Evolutionary conservation across 2,113 vertebrate species (phyloP).

Genomic region (Protobothrops flavoviridis): DNA sequence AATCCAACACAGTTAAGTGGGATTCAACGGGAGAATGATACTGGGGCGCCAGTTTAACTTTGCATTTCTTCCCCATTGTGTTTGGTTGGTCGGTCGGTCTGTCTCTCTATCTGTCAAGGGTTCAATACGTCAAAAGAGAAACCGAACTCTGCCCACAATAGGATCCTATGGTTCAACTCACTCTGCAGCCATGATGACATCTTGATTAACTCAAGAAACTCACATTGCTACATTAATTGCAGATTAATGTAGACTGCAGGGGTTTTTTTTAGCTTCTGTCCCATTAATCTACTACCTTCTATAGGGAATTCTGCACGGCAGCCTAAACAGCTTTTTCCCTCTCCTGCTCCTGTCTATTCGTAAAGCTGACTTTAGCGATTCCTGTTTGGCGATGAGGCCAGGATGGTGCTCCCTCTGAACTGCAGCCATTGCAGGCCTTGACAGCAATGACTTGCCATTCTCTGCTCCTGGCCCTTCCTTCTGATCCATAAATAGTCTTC

Average conservation of each 20-base stretch:
- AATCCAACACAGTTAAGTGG: background rate
- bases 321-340: background rate
- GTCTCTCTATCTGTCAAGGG: background rate
- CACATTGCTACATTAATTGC: background rate
- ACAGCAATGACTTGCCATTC: background rate
- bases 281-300: background rate
- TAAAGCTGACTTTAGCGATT: background rate
- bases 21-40: background rate
- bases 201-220: background rate
- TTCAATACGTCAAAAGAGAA: background rate
- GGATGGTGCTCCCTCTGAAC: background rate
- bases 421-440: background rate
- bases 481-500: background rate
- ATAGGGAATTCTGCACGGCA: background rate
- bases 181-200: background rate
- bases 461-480: background rate
- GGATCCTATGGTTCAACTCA: background rate
- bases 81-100: background rate
- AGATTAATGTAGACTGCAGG: background rate
- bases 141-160: background rate
- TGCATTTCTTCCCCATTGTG: background rate
- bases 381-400: background rate
- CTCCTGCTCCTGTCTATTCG: background rate
- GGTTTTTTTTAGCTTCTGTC: background rate
- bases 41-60: background rate